Percentiles rank a stretch among this genome's conserved stretches.
phyloP scores from a whole-genome alignment of 2,888 invertebrate species.

The Diabrotica balteata region DNA sequence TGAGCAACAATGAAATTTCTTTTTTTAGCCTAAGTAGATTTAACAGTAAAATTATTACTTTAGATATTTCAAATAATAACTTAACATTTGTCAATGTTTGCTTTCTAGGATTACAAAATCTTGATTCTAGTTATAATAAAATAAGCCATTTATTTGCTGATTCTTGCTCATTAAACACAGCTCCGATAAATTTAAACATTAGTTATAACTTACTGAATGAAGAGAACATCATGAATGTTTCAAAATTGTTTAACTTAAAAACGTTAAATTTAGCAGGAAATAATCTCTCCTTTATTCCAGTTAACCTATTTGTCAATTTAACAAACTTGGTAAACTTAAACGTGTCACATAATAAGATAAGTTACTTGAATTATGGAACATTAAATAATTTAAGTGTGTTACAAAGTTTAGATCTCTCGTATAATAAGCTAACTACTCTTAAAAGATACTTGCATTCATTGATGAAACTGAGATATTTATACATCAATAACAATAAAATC shows the following conservation, averaged over 20 bases:
- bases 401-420: slow-evolving; percentile 19
- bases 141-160: not conserved
- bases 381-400: slow-evolving; percentile 16
- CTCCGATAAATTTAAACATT: not conserved
- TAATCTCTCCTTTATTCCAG: slow-evolving; percentile 18
- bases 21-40: not conserved
- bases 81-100: slow-evolving; percentile 4
- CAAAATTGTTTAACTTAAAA: not conserved
- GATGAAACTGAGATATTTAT: not conserved
- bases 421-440: slow-evolving; percentile 18
- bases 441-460: slow-evolving; percentile 20
- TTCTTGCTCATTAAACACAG: not conserved
- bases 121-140: slow-evolving; percentile 6
- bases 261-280: slow-evolving; percentile 12
- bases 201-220: slow-evolving; percentile 10
- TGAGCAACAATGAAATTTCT: slow-evolving; percentile 1
- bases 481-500: slow-evolving; percentile 14
- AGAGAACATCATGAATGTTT: slow-evolving; percentile 7
- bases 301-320: slow-evolving; percentile 11
- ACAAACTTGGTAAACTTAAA: slow-evolving; percentile 2
- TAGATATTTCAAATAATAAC: slow-evolving; percentile 13
- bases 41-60: not conserved
- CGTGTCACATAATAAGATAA: slow-evolving; percentile 19
- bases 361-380: slow-evolving; percentile 17
- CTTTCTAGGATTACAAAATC: not conserved